These are phyloP conservation scores for Vandiemenella viatica DNA, from an alignment of 2,888 invertebrate species.

Conservation along the genomic window DNA sequence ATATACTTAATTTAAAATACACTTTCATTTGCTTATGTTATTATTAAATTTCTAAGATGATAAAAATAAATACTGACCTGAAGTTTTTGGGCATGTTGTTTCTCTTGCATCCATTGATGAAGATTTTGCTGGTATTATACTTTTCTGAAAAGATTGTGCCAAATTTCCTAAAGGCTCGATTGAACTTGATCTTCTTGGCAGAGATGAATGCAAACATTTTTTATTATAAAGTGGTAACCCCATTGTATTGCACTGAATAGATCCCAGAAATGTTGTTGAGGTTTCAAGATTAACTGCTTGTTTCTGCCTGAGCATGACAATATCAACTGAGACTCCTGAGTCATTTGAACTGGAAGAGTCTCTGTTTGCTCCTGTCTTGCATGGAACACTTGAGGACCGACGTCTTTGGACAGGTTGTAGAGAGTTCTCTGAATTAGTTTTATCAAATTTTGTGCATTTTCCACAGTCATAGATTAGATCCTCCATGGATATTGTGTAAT, in stretches of 20 bases:
- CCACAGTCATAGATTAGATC: too few species aligned
- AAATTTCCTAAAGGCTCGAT: constrained; percentile 60
- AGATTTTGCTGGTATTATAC: constrained; percentile 45
- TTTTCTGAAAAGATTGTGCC: constrained; percentile 51
- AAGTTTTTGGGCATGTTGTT: constrained; percentile 47
- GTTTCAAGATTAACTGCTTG: constrained; percentile 53
- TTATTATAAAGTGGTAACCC: constrained; percentile 19
- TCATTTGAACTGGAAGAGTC: constrained; percentile 77
- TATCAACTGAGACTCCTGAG: constrained; percentile 61
- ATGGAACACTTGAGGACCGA: constrained; percentile 60
- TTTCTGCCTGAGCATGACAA: constrained; percentile 37
- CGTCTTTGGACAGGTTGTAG: constrained; percentile 46
- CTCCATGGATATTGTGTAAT: too few species aligned
- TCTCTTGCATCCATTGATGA: constrained; percentile 67
- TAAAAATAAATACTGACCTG: constrained; percentile 31
- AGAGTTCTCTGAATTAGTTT: too few species aligned
- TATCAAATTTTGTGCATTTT: too few species aligned
- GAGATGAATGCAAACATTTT: constrained; percentile 43
- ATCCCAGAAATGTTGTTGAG: constrained; percentile 41
- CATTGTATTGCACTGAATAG: constrained; percentile 36
- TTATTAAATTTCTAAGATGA: too few species aligned
- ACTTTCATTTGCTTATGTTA: too few species aligned
- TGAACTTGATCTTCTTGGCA: constrained; percentile 60
- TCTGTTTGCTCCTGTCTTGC: constrained; percentile 59
- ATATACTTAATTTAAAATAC: too few species aligned